A percentile compares a stretch with the other conserved stretches of the same genome.
Evolutionary conservation across 1,140 invertebrate species (phyloP).

Genomic region (Orussus abietinus): DNA sequence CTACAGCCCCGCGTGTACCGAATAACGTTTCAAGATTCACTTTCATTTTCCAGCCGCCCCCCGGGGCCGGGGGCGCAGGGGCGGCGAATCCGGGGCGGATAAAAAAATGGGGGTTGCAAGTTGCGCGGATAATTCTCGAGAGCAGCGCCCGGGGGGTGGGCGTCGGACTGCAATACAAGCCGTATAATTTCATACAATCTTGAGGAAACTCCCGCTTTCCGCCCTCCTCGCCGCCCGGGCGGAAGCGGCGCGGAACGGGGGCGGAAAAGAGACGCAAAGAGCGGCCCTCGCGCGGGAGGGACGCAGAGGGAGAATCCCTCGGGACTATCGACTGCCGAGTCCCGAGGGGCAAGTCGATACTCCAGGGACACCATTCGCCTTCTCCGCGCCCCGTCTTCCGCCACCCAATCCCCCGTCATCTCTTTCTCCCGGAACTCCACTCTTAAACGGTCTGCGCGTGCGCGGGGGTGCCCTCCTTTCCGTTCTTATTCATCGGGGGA

Average conservation of each 20-base stretch:
- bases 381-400: constrained; percentile 21
- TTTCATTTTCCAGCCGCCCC: constrained; percentile 45
- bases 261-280: too few relatives aligned
- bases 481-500: too few relatives aligned
- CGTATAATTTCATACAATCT: constrained; percentile 44
- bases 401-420: constrained; percentile 30
- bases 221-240: constrained; percentile 2
- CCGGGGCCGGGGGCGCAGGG: too few relatives aligned
- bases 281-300: constrained; percentile 5
- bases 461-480: too few relatives aligned
- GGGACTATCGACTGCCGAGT: constrained; percentile 53
- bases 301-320: constrained; percentile 38
- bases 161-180: constrained; percentile 34
- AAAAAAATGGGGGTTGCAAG: constrained; percentile 36
- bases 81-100: too few relatives aligned
- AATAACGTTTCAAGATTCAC: constrained; percentile 43
- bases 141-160: constrained; percentile 17
- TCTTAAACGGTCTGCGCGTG: constrained; percentile 47
- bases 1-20: constrained; percentile 25
- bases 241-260: constrained; percentile 4
- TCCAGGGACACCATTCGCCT: constrained; percentile 41
- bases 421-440: constrained; percentile 40
- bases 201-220: constrained; percentile 22
- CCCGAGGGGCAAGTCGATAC: constrained; percentile 54
- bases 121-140: constrained; percentile 35